Evolutionary conservation across 2,888 invertebrate species (phyloP).

Genomic region (Liposcelis brunnea): DNA sequence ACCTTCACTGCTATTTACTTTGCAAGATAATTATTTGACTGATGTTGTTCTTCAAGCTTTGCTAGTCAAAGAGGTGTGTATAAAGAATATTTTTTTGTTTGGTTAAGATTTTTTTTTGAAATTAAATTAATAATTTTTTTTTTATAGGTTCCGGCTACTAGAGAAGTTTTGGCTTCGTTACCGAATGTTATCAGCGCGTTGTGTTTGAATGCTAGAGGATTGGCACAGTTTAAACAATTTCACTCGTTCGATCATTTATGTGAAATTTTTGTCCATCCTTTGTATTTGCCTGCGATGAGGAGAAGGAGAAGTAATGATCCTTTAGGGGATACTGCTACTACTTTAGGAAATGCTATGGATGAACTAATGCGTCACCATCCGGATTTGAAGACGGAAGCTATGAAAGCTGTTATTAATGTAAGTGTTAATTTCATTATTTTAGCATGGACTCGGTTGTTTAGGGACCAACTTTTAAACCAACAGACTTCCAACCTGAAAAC

Average conservation of each 20-base stretch:
- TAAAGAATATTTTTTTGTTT: neutral
- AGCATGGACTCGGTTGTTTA: neutral
- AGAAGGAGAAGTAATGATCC: conserved; percentile 62
- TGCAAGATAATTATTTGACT: conserved; percentile 75
- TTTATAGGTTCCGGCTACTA: conserved; percentile 41
- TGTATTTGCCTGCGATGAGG: conserved; percentile 71
- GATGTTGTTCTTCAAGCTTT: conserved; percentile 71
- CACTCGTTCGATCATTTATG: conserved; percentile 69
- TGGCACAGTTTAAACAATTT: conserved; percentile 58
- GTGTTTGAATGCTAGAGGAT: conserved; percentile 64
- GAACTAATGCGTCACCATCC: conserved; percentile 80
- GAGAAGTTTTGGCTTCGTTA: conserved; percentile 63
- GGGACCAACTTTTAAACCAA: too few relatives aligned
- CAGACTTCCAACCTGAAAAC: too few relatives aligned
- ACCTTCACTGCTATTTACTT: conserved; percentile 60
- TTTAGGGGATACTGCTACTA: conserved; percentile 62
- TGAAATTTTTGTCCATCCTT: conserved; percentile 59
- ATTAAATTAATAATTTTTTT: neutral
- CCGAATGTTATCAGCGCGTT: conserved; percentile 77
- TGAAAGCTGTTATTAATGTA: conserved; percentile 58
- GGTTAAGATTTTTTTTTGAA: neutral
- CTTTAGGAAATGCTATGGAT: conserved; percentile 75
- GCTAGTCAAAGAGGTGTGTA: conserved; percentile 56
- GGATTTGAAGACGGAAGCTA: conserved; percentile 58
- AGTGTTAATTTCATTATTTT: neutral